Percentiles rank a stretch among this genome's conserved stretches.
These are phyloP conservation scores for Neopipo cinnamomea DNA, from an alignment of 2,113 vertebrate species.

Conservation along the genomic window DNA sequence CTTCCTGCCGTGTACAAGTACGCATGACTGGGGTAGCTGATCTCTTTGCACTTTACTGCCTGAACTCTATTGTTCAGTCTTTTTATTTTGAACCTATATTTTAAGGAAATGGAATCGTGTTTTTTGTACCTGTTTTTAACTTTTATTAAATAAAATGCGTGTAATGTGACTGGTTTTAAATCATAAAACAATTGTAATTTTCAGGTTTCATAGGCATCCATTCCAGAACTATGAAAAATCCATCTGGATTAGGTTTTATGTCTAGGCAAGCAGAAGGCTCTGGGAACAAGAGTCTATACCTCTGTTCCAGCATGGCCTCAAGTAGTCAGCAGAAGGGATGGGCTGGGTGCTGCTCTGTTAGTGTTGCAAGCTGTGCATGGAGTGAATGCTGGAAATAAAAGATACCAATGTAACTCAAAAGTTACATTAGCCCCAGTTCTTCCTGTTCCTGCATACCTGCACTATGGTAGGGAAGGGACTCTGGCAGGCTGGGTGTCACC, in stretches of 20 bases:
- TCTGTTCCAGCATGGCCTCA: not conserved
- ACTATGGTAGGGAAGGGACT: not conserved
- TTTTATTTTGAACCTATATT: constrained; percentile 62
- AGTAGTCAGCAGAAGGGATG: not conserved
- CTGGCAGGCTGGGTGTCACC: not conserved
- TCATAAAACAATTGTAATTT: constrained; percentile 6
- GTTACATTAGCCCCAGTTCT: not conserved
- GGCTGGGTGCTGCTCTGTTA: not conserved
- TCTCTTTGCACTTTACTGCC: constrained; percentile 70
- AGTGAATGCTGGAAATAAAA: not conserved
- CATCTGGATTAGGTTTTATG: not conserved
- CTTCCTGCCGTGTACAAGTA: not conserved
- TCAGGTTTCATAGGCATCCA: not conserved
- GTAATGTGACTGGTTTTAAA: constrained; percentile 45
- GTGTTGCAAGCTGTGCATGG: not conserved
- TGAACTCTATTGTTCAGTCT: constrained; percentile 46
- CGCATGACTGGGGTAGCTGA: not conserved
- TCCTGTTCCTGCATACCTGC: accelerated
- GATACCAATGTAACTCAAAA: not conserved
- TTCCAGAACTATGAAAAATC: not conserved
- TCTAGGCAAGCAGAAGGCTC: not conserved
- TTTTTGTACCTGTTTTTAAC: constrained; percentile 63
- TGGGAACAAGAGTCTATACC: not conserved
- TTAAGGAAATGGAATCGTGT: constrained; percentile 49
- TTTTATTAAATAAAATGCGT: constrained; percentile 63